A percentile compares a stretch with the other conserved stretches of the same genome.
Evolutionary conservation across 2,888 invertebrate genomes (phyloP).

Genomic region (Megamerina dolium): DNA sequence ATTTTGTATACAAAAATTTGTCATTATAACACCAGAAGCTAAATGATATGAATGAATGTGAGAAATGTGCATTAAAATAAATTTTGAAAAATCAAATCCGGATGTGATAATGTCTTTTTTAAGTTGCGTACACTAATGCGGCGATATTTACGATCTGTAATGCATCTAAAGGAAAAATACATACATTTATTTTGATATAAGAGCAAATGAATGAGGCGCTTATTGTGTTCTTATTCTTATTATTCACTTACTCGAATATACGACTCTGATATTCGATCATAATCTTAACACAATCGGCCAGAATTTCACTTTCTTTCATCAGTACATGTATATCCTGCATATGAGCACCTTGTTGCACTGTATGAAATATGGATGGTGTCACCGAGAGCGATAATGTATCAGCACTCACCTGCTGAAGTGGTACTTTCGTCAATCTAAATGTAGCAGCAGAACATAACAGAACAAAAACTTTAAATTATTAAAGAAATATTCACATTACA

Average conservation of each 20-base stretch:
- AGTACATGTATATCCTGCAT: slow-evolving; percentile 38
- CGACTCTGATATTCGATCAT: slow-evolving; percentile 44
- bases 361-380: slow-evolving; percentile 45
- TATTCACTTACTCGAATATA: slow-evolving; percentile 43
- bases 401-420: slow-evolving; percentile 42
- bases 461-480: too few species aligned
- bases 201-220: slow-evolving; percentile 3
- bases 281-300: slow-evolving; percentile 41
- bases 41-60: too few species aligned
- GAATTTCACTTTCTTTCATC: slow-evolving; percentile 38
- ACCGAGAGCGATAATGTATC: slow-evolving; percentile 44
- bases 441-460: too few species aligned
- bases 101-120: slow-evolving; percentile 41
- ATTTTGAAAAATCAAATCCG: slow-evolving; percentile 39
- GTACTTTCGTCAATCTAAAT: slow-evolving; percentile 43
- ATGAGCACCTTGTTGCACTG: slow-evolving; percentile 34
- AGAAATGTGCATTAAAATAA: too few species aligned
- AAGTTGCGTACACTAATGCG: slow-evolving; percentile 36
- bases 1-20: too few species aligned
- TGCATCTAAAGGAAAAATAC: slow-evolving; percentile 29
- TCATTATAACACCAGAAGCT: too few species aligned
- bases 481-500: too few species aligned
- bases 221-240: too few species aligned
- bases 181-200: slow-evolving; percentile 1
- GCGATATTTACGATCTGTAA: slow-evolving; percentile 31